These are phyloP conservation scores for Rhadina sibilatrix DNA, from an alignment of 2,113 vertebrate genomes.

Conservation along the genomic window DNA sequence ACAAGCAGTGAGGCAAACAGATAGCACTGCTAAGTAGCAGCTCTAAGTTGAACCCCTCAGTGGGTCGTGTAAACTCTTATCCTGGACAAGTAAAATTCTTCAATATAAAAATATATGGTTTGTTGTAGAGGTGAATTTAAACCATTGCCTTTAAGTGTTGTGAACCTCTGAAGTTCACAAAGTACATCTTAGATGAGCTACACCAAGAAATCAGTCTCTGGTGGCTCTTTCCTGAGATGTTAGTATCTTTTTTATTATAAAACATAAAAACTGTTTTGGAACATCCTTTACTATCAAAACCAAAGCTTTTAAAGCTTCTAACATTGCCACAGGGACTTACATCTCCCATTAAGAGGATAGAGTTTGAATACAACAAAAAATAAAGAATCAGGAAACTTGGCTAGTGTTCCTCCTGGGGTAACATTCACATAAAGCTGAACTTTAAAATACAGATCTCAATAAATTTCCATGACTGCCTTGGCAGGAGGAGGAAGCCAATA, in stretches of 20 bases:
- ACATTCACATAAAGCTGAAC: not conserved
- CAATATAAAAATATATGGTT: not conserved
- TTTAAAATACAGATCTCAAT: constrained; percentile 5
- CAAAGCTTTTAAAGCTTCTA: constrained; percentile 48
- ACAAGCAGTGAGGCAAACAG: not conserved
- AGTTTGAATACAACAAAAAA: not conserved
- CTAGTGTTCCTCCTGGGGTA: not conserved
- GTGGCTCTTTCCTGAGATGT: not conserved
- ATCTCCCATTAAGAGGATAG: not conserved
- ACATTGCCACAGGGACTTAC: not conserved
- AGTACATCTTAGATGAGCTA: not conserved
- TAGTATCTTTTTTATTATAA: constrained; percentile 9
- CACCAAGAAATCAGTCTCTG: not conserved
- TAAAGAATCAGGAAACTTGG: not conserved
- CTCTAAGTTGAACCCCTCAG: not conserved
- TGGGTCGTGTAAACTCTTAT: not conserved
- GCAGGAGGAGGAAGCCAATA: not conserved
- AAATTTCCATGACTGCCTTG: not conserved
- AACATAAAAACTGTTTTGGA: constrained; percentile 13
- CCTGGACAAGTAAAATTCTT: not conserved
- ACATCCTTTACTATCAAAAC: constrained; percentile 11
- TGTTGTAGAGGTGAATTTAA: not conserved
- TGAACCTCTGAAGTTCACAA: not conserved
- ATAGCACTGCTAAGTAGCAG: not conserved
- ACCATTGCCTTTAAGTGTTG: not conserved